These are phyloP conservation scores for Campaea margaritaria DNA, from an alignment of 2,888 invertebrate species.

Conservation along the genomic window DNA sequence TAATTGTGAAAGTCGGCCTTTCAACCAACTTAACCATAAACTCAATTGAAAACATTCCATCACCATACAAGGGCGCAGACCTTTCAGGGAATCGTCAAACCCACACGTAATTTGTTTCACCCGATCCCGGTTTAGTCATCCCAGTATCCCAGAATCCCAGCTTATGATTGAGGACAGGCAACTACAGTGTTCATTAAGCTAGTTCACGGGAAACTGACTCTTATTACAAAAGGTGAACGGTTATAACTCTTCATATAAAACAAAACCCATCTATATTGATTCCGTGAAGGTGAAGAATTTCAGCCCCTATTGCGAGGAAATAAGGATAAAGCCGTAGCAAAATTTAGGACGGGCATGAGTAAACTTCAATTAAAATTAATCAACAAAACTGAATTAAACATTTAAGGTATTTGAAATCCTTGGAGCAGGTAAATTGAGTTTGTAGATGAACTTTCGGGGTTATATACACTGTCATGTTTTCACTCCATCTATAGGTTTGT, in stretches of 20 bases:
- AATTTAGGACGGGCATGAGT: conserved; percentile 17
- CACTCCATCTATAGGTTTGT: neutral
- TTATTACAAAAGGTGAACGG: conserved; percentile 12
- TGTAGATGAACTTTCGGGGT: conserved; percentile 22
- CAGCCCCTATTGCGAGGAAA: conserved; percentile 1
- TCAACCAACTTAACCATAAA: conserved; percentile 19
- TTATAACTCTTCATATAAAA: neutral
- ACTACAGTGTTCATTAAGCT: conserved; percentile 22
- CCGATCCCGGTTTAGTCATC: conserved; percentile 21
- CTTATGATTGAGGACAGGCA: conserved; percentile 28
- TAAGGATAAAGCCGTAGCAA: conserved; percentile 12
- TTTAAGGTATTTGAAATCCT: conserved; percentile 34
- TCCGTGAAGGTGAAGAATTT: conserved; percentile 3
- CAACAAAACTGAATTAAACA: conserved; percentile 35
- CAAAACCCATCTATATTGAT: conserved; percentile 18
- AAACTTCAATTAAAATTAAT: conserved; percentile 35
- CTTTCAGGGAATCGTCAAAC: conserved; percentile 31
- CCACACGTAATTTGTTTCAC: conserved; percentile 29
- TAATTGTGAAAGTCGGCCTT: neutral
- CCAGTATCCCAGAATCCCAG: conserved; percentile 5
- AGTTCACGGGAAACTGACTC: conserved; percentile 9
- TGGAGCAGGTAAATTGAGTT: conserved; percentile 32
- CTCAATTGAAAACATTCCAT: too few relatives aligned
- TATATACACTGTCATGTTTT: conserved; percentile 5
- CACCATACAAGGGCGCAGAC: conserved; percentile 18